Percentiles rank a stretch among this genome's conserved stretches.
phyloP scores from a whole-genome alignment of 2,888 invertebrate species.

The Coecobrya sp. region DNA sequence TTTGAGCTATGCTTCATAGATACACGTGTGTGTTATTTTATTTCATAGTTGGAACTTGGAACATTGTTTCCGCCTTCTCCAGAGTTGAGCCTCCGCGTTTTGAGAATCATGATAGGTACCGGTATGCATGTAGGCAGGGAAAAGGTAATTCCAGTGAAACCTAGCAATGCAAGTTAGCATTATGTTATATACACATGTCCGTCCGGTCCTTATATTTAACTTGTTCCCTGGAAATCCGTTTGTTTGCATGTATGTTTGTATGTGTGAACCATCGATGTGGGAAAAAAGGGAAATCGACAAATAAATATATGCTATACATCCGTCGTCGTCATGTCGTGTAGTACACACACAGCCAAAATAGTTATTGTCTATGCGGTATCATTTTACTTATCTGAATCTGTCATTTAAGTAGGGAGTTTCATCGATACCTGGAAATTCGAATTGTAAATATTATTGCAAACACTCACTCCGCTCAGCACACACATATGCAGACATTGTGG shows the following conservation, averaged over 20 bases:
- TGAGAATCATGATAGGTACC: neutral
- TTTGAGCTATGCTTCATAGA: too few relatives aligned
- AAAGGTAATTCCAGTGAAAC: neutral
- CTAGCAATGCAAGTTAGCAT: neutral
- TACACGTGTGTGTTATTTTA: neutral
- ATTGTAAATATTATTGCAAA: conserved; percentile 8
- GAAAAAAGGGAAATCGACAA: conserved; percentile 11
- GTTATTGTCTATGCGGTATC: neutral
- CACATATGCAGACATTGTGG: neutral
- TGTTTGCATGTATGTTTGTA: conserved; percentile 34
- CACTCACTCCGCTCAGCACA: neutral
- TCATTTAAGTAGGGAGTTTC: neutral
- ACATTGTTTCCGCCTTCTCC: neutral
- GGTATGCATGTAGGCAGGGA: neutral
- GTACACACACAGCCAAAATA: neutral
- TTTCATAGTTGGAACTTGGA: neutral
- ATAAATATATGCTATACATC: neutral
- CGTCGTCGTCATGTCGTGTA: conserved; percentile 1
- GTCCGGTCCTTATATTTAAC: conserved; percentile 19
- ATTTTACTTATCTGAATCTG: neutral
- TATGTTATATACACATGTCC: neutral
- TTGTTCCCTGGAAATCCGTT: conserved; percentile 44
- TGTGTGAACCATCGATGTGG: neutral
- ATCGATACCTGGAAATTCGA: conserved; percentile 3
- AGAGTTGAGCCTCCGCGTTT: neutral